phyloP scores from a whole-genome alignment of 1,140 invertebrate species.

The Spodoptera frugiperda region DNA sequence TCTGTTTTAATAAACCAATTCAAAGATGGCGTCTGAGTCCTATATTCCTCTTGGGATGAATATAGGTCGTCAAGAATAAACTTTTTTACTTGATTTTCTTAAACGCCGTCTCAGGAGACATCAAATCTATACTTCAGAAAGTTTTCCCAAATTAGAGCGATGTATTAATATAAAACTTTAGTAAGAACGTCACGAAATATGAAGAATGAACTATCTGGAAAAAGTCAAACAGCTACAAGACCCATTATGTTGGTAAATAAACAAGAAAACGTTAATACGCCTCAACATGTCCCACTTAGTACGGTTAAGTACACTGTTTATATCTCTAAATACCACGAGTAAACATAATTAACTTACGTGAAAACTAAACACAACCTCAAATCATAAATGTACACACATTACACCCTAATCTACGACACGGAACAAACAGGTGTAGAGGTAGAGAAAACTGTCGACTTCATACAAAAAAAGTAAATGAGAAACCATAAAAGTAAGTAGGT shows the following conservation, averaged over 20 bases:
- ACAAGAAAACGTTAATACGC: not conserved
- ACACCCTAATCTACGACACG: not conserved
- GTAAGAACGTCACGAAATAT: too few species aligned
- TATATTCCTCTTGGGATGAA: not conserved
- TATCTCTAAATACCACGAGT: not conserved
- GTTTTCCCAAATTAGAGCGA: not conserved
- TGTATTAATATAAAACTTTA: not conserved
- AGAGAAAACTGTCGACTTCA: not conserved
- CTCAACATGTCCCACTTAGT: not conserved
- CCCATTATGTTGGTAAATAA: not conserved
- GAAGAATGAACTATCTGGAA: too few species aligned
- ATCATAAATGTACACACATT: not conserved
- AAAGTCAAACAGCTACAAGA: too few species aligned
- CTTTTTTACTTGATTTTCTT: slow-evolving; percentile 8
- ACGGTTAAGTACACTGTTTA: not conserved
- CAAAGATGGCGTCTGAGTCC: not conserved
- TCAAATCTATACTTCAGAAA: slow-evolving; percentile 5
- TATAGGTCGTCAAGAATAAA: not conserved
- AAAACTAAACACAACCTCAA: not conserved
- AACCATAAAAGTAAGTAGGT: slow-evolving; percentile 22
- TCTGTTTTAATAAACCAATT: slow-evolving; percentile 7
- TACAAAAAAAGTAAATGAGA: not conserved
- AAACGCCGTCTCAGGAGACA: not conserved
- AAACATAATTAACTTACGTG: not conserved
- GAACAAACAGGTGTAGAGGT: not conserved